Conservation (phyloP, 2,113 vertebrate species). For the Petromus typicus region DNA sequence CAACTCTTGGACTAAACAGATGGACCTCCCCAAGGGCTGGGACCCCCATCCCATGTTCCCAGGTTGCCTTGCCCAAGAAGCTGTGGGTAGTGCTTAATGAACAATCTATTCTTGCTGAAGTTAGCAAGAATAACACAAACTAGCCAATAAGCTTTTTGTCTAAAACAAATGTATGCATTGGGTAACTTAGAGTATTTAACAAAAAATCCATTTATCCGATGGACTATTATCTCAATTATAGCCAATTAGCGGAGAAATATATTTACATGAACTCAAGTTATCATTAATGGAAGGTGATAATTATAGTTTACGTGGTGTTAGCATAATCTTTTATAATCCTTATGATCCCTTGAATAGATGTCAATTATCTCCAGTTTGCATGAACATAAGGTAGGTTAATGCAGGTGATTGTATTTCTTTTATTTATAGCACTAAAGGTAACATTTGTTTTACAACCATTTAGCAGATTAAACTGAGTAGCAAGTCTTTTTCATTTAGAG, state of each 20-base stretch:
- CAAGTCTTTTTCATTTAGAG: constrained; percentile 63
- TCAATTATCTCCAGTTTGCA: constrained; percentile 72
- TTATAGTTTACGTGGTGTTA: constrained; percentile 70
- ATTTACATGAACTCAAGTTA: constrained; percentile 49
- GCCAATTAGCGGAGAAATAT: constrained; percentile 72
- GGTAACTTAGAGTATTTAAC: constrained; percentile 41
- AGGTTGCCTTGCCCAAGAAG: background rate
- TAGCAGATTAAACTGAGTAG: constrained; percentile 63
- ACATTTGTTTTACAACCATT: constrained; percentile 73
- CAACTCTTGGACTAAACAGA: background rate
- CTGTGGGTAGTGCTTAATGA: background rate
- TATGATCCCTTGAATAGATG: constrained; percentile 72
- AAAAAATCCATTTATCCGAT: constrained; percentile 54
- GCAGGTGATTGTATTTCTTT: constrained; percentile 48
- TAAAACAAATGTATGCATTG: constrained; percentile 45
- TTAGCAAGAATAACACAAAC: constrained; percentile 11
- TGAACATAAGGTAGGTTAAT: constrained; percentile 68
- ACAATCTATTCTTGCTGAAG: constrained; percentile 39
- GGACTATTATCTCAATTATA: constrained; percentile 73
- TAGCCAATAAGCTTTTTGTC: constrained; percentile 1
- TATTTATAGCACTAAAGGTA: constrained; percentile 65
- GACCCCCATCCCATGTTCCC: background rate
- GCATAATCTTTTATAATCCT: constrained; percentile 76
- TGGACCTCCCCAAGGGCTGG: background rate
- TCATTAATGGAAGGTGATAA: constrained; percentile 75